Evolutionary conservation across 2,797 vertebrate genomes (phyloP).

Genomic region (Peromyscus attwateri): DNA sequence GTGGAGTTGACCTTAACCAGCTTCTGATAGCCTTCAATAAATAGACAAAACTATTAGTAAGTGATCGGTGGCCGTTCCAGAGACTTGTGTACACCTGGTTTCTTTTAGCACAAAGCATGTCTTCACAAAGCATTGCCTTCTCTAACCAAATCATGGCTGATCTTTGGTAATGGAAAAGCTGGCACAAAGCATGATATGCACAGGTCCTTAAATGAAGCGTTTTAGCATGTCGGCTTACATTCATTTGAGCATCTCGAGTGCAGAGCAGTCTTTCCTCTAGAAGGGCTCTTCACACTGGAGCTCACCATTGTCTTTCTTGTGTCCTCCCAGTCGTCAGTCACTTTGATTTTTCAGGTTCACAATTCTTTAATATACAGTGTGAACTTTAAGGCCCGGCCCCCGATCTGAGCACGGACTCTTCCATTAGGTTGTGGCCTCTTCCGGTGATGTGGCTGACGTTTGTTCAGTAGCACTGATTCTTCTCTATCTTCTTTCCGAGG

Average conservation of each 20-base stretch:
- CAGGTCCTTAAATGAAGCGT: not conserved
- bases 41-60: not conserved
- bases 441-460: not conserved
- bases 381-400: not conserved
- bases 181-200: not conserved
- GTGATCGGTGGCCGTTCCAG: not conserved
- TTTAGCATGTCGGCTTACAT: not conserved
- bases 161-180: constrained; percentile 2
- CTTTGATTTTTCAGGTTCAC: constrained; percentile 17
- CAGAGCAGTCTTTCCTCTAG: not conserved
- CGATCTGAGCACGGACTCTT: not conserved
- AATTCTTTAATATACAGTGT: not conserved
- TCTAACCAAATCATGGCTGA: not conserved
- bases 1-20: not conserved
- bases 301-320: not conserved
- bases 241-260: not conserved
- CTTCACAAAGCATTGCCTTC: not conserved
- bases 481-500: not conserved
- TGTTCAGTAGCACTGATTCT: not conserved
- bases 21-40: not conserved
- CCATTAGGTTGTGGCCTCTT: not conserved
- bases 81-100: not conserved
- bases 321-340: not conserved
- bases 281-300: not conserved
- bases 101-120: not conserved